Percentiles rank a stretch among this genome's conserved stretches.
Evolutionary conservation across 2,888 invertebrate genomes (phyloP).

Genomic region (Gisinianus flammeolus): DNA sequence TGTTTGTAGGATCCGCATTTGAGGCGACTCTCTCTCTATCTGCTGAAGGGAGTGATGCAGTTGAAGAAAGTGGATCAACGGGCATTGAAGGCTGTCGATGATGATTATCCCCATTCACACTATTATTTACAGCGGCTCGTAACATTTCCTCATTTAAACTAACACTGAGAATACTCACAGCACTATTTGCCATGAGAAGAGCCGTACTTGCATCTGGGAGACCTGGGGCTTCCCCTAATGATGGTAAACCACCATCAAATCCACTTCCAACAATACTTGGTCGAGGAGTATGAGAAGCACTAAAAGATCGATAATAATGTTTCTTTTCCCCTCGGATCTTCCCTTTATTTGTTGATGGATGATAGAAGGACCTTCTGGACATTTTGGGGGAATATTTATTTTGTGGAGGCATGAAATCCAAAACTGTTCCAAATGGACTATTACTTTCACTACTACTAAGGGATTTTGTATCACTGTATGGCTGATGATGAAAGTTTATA

Average conservation of each 20-base stretch:
- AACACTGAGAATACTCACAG: slow-evolving; percentile 72
- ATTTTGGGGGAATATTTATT: slow-evolving; percentile 23
- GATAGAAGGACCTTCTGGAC: slow-evolving; percentile 16
- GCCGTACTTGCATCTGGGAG: slow-evolving; percentile 40
- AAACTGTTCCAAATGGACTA: slow-evolving; percentile 30
- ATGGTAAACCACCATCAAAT: slow-evolving; percentile 18
- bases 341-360: slow-evolving; percentile 4
- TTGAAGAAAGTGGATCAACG: not conserved
- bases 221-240: slow-evolving; percentile 37
- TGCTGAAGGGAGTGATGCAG: slow-evolving; percentile 28
- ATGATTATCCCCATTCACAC: not conserved
- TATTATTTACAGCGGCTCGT: slow-evolving; percentile 65
- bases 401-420: slow-evolving; percentile 23
- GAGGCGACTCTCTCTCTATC: slow-evolving; percentile 15
- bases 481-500: not conserved
- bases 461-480: slow-evolving; percentile 8
- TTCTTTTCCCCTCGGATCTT: slow-evolving; percentile 40
- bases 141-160: slow-evolving; percentile 78
- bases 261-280: slow-evolving; percentile 37
- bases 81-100: not conserved
- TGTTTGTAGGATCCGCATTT: not conserved
- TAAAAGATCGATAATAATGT: slow-evolving; percentile 45
- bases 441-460: slow-evolving; percentile 14
- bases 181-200: slow-evolving; percentile 71
- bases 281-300: slow-evolving; percentile 48